Evolutionary conservation across 2,113 vertebrate species (phyloP), one percentile per base, ranked within the genome.

Genomic region (Ammodytes marinus): DNA sequence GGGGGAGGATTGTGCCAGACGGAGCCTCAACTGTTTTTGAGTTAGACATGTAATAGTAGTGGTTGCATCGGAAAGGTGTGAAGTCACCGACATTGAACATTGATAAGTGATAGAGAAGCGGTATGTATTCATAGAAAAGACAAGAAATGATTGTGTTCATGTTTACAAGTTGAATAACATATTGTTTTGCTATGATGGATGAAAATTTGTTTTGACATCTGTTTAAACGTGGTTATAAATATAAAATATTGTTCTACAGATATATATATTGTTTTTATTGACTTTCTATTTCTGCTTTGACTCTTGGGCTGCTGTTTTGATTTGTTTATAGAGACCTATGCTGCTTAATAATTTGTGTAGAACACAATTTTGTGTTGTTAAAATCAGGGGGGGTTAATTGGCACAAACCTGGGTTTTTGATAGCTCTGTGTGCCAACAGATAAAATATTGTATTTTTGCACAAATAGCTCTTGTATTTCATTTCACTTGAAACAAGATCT

Each of bases 11-110:
- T 69, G 73, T 79, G 85, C 69, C 81, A 69, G 72, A 54, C 43
- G 17, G 67, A 89, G 83, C 54, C 39, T 87, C 61, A 74, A 70
- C 66, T 82, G 75, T 61, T 19, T 74, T 77, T 75, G 11, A 66
- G 53, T 65, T 50, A 37, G 50, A 61, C 54, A n/a, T 15, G 11
- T 50, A 10, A 67, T 59, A 42, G 45, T 5, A 46, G 10, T 59
- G 12, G 59, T 17, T 37, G 19, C 13, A 15, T 49, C 4, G 61
- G 60, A 45, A 52, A 73, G 43, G 60, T 68, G 35, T 54, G 52
- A 7, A 7, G 17, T 37, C 40, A 1, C 8, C n/a, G 37, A 27
- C 15, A 59, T 5, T 57, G 6, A 11, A 11, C 15, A 15, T n/a
- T 6, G 4, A 1, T 5, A 10, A 46, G 61, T 46, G 19, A 17